phyloP scores from a whole-genome alignment of 92 coral and sea anemone genomes.

The Actinernus sp. region DNA sequence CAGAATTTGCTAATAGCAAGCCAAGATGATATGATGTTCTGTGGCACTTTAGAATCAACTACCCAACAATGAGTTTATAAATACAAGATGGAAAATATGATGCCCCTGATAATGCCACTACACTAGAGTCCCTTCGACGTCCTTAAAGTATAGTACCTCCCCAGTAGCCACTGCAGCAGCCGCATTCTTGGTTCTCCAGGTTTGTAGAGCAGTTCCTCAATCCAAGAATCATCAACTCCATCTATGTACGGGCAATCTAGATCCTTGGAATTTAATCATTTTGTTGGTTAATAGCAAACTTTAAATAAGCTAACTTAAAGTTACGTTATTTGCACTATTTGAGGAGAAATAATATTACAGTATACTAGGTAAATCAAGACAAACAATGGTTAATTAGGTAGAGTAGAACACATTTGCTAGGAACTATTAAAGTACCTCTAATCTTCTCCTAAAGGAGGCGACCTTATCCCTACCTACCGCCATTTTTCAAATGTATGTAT shows the following conservation, averaged over 20 bases:
- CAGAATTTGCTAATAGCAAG: no score
- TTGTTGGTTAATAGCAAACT: not conserved
- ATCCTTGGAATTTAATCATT: slow-evolving; percentile 49
- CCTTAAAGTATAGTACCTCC: slow-evolving; percentile 64
- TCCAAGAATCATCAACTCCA: slow-evolving; percentile 98
- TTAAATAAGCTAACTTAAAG: not conserved
- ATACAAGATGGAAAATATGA: no score
- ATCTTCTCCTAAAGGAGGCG: slow-evolving; percentile 55
- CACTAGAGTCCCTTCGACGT: no score
- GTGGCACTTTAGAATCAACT: no score
- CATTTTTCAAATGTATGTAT: slow-evolving; percentile 75
- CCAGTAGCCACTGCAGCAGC: slow-evolving; percentile 91
- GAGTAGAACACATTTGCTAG: no score
- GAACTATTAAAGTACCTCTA: slow-evolving; percentile 46
- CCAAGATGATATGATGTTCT: no score
- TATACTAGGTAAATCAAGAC: no score
- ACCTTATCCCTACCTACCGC: slow-evolving; percentile 72
- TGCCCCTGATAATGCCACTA: no score
- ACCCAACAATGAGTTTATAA: no score
- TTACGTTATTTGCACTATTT: not conserved
- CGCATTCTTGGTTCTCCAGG: slow-evolving; percentile 97
- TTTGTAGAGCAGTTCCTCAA: slow-evolving; percentile 89
- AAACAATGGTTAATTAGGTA: no score
- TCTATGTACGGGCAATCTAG: slow-evolving; percentile 95
- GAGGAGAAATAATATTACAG: no score